Percentiles rank a stretch among this genome's conserved stretches.
Conservation (phyloP, 2,888 invertebrate genomes). For the Proisotoma minuta region DNA sequence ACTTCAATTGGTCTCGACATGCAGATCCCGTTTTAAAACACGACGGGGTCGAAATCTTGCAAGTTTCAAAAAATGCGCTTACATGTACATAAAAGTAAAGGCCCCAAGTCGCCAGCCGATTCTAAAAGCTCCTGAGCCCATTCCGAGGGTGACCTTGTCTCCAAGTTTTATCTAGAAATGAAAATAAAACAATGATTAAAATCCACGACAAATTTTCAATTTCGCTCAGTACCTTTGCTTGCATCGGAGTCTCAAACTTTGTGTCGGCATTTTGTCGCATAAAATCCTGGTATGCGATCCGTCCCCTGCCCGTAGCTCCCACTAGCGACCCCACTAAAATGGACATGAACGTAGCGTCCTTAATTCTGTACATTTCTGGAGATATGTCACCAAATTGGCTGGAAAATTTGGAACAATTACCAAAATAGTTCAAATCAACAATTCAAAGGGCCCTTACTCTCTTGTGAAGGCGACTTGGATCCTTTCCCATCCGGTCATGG, state of each 20-base stretch:
- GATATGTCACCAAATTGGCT: constrained; percentile 65
- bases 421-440: constrained; percentile 1
- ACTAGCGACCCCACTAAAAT: constrained; percentile 58
- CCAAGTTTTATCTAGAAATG: constrained; percentile 61
- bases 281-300: constrained; percentile 46
- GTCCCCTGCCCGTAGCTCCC: constrained; percentile 51
- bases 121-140: constrained; percentile 66
- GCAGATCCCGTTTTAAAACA: too few species aligned
- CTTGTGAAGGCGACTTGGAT: constrained; percentile 24
- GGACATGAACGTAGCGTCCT: constrained; percentile 60
- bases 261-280: constrained; percentile 47
- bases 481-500: constrained; percentile 38
- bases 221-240: constrained; percentile 47
- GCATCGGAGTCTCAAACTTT: constrained; percentile 44
- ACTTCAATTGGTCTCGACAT: too few species aligned
- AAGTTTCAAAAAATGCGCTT: constrained; percentile 48
- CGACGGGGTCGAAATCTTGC: too few species aligned
- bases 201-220: constrained; percentile 1
- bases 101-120: constrained; percentile 66
- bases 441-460: constrained; percentile 28
- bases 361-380: constrained; percentile 59
- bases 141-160: constrained; percentile 63
- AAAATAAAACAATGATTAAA: background rate
- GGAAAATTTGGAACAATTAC: constrained; percentile 48
- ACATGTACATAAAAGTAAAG: constrained; percentile 68